These are phyloP conservation scores for Catocala nupta DNA, from an alignment of 2,888 invertebrate genomes.

Conservation along the genomic window DNA sequence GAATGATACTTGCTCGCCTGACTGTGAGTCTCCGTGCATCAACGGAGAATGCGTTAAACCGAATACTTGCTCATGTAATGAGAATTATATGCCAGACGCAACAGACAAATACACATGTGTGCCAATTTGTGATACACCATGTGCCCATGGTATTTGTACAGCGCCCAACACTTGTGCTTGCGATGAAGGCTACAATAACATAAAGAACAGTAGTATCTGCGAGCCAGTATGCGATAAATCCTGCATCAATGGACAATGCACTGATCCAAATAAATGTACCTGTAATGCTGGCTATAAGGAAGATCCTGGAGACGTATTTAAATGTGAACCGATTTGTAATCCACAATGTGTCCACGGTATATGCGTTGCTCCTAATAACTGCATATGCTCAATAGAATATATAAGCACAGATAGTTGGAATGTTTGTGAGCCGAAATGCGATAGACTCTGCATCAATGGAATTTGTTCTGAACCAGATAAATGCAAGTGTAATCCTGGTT, in stretches of 20 bases:
- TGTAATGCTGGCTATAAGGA: neutral
- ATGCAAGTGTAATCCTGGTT: neutral
- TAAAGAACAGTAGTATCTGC: neutral
- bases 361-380: constrained; percentile 9
- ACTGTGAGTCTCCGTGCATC: constrained; percentile 18
- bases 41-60: constrained; percentile 66
- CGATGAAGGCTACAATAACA: constrained; percentile 1
- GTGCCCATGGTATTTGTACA: constrained; percentile 6
- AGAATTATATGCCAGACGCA: neutral
- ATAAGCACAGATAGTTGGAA: neutral
- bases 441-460: neutral
- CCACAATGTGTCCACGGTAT: neutral
- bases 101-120: neutral
- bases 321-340: neutral
- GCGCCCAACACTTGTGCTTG: constrained; percentile 16
- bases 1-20: neutral
- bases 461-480: neutral
- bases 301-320: neutral
- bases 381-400: constrained; percentile 13
- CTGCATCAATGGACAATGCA: neutral
- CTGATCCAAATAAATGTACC: neutral
- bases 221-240: constrained; percentile 15
- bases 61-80: constrained; percentile 69
- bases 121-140: neutral
- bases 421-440: constrained; percentile 19